Conservation (phyloP, 2,797 vertebrate species). For the Corythornis leucogaster region DNA sequence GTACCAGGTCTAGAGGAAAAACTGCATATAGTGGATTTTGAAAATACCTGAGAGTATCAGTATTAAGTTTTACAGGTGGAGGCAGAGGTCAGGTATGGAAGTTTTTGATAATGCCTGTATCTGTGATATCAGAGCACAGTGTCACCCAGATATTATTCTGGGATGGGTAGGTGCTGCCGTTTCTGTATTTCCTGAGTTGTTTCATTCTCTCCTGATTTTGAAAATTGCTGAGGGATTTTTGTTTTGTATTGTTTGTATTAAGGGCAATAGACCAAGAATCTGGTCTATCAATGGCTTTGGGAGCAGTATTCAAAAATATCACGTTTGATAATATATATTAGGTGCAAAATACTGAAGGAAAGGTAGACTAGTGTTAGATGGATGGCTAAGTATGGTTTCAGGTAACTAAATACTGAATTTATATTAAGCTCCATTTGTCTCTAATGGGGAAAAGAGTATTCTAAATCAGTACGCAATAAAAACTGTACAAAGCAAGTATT, state of each 20-base stretch:
- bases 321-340: background rate
- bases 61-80: background rate
- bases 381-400: background rate
- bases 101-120: background rate
- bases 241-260: background rate
- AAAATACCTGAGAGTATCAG: background rate
- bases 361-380: background rate
- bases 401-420: background rate
- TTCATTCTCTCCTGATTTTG: background rate
- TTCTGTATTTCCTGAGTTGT: background rate
- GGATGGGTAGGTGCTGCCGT: background rate
- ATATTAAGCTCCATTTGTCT: background rate
- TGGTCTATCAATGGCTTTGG: background rate
- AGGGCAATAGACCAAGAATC: background rate
- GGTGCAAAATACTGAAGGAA: background rate
- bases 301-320: background rate
- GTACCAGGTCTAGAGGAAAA: background rate
- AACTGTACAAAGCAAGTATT: background rate
- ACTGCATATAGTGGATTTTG: background rate
- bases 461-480: background rate
- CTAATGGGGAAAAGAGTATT: background rate
- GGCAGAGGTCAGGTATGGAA: background rate
- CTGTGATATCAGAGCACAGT: background rate
- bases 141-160: background rate
- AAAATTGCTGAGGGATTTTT: background rate